Conservation (phyloP, 1,140 invertebrate genomes). For the Phymorhynchus buccinoides region DNA sequence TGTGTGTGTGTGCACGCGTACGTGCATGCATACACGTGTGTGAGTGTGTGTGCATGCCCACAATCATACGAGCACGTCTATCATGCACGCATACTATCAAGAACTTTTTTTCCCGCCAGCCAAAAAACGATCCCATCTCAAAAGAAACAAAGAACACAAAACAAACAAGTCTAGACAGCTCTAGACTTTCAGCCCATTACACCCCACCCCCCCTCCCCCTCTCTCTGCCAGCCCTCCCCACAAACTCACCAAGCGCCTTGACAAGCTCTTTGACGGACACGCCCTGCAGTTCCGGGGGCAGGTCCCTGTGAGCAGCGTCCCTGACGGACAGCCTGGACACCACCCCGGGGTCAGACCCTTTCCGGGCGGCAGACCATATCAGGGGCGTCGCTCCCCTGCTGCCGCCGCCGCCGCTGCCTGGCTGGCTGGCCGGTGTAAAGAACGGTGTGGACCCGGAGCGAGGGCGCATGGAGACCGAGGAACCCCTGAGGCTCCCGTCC, state of each 20-base stretch:
- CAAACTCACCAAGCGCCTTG: conserved; percentile 80
- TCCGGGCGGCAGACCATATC: conserved; percentile 53
- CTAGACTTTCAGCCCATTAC: too few relatives aligned
- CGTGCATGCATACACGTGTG: neutral
- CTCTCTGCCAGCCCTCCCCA: neutral
- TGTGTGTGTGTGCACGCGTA: neutral
- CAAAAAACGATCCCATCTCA: too few relatives aligned
- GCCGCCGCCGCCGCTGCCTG: too few relatives aligned
- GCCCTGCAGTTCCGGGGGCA: conserved; percentile 81
- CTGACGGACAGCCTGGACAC: conserved; percentile 46
- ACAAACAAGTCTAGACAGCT: too few relatives aligned
- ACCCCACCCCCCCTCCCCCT: too few relatives aligned
- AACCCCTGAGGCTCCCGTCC: neutral
- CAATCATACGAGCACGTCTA: too few relatives aligned
- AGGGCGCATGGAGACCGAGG: conserved; percentile 32
- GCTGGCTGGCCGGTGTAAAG: conserved; percentile 39
- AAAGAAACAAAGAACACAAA: too few relatives aligned
- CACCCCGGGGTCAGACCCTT: conserved; percentile 42
- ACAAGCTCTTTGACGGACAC: conserved; percentile 87
- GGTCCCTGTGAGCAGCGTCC: conserved; percentile 56
- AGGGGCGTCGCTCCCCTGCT: conserved; percentile 48
- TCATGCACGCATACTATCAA: too few relatives aligned
- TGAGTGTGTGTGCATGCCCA: neutral
- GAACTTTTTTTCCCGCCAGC: too few relatives aligned
- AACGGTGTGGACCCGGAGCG: conserved; percentile 43